Percentiles rank a stretch among this genome's conserved stretches.
Evolutionary conservation across 2,888 invertebrate species (phyloP).

Genomic region (Pogonocherus hispidulus): DNA sequence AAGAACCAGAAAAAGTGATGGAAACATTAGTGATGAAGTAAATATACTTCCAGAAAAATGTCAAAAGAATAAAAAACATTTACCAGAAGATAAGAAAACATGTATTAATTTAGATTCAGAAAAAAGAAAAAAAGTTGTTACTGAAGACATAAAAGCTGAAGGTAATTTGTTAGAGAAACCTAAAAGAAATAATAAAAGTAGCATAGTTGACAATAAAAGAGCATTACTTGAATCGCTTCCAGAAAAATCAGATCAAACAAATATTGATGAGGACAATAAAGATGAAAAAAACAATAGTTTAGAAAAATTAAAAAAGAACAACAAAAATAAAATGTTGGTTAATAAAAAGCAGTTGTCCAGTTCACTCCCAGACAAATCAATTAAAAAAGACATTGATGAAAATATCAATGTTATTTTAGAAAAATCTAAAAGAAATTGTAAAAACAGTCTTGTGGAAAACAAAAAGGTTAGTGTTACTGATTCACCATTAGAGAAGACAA

Average conservation of each 20-base stretch:
- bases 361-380: not conserved
- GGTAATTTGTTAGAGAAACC: not conserved
- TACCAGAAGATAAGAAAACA: not conserved
- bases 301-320: not conserved
- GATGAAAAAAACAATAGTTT: not conserved
- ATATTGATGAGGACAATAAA: not conserved
- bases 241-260: not conserved
- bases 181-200: not conserved
- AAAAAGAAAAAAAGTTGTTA: not conserved
- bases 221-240: not conserved
- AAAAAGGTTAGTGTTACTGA: not conserved
- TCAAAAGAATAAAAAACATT: not conserved
- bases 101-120: not conserved
- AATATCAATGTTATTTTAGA: not conserved
- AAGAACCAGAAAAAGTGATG: not conserved
- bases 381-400: not conserved
- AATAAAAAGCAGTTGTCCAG: not conserved
- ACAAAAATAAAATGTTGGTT: not conserved
- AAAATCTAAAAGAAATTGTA: not conserved
- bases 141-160: not conserved
- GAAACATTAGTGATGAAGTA: not conserved
- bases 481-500: not conserved
- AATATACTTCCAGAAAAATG: not conserved
- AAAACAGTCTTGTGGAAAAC: not conserved
- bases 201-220: not conserved